A percentile compares a stretch with the other conserved stretches of the same genome.
phyloP scores from a whole-genome alignment of 2,888 invertebrate genomes.

The Drosophila setosimentum region DNA sequence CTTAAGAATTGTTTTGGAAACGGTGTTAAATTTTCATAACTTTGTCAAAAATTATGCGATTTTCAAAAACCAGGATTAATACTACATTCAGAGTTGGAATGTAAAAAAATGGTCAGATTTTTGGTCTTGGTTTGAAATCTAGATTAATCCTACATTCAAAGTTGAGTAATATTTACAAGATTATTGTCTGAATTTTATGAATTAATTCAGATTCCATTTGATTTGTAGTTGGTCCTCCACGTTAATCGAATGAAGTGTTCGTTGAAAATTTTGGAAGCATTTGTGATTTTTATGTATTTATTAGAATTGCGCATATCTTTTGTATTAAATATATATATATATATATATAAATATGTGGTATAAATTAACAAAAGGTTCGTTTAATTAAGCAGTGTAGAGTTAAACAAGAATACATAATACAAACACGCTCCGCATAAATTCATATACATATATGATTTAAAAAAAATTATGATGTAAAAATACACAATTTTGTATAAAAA shows the following conservation, averaged over 20 bases:
- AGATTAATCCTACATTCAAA: background rate
- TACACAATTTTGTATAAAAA: slow-evolving; percentile 49
- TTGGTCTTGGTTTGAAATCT: background rate
- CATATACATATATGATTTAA: slow-evolving; percentile 23
- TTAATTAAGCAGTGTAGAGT: slow-evolving; percentile 68
- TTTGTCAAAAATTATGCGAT: background rate
- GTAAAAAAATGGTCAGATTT: no score
- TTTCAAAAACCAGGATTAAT: background rate
- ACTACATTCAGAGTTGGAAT: background rate
- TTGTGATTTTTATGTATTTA: slow-evolving; percentile 69
- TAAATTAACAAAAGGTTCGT: slow-evolving; percentile 62
- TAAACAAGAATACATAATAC: slow-evolving; percentile 60
- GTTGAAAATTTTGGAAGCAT: slow-evolving; percentile 56
- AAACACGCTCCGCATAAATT: slow-evolving; percentile 28
- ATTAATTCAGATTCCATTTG: background rate
- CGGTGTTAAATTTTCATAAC: background rate
- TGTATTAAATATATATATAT: slow-evolving; percentile 52
- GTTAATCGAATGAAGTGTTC: background rate
- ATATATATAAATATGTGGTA: slow-evolving; percentile 39
- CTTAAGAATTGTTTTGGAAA: background rate
- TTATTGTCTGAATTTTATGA: background rate
- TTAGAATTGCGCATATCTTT: slow-evolving; percentile 73
- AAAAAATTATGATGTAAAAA: slow-evolving; percentile 44
- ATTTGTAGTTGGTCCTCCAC: background rate
- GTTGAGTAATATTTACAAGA: background rate